Evolutionary conservation across 1,140 invertebrate genomes (phyloP).

Genomic region (Cydia strobilella): DNA sequence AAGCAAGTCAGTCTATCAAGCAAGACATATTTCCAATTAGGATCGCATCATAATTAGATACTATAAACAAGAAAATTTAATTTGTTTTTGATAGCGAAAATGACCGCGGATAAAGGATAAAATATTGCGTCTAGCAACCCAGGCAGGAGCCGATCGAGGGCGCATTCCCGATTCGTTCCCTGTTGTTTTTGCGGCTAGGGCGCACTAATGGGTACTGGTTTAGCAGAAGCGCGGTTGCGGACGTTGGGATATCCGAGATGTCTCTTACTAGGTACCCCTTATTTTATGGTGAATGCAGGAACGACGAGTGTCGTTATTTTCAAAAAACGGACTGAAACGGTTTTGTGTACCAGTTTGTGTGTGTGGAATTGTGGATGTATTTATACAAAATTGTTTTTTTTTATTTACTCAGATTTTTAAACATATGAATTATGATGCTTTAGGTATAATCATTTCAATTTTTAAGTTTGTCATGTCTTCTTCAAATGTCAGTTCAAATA

Average conservation of each 20-base stretch:
- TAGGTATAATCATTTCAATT: no score
- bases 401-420: no score
- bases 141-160: constrained; percentile 59
- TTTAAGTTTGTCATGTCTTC: no score
- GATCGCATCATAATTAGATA: constrained; percentile 14
- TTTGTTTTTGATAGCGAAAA: constrained; percentile 31
- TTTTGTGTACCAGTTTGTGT: no score
- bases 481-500: no score
- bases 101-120: constrained; percentile 23
- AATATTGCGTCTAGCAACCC: constrained; percentile 51
- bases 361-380: no score
- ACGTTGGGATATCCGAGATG: constrained; percentile 6
- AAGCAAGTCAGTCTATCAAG: background rate
- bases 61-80: constrained; percentile 20
- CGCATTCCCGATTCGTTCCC: constrained; percentile 79
- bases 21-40: constrained; percentile 30
- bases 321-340: no score
- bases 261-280: background rate
- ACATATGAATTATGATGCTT: no score
- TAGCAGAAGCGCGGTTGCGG: constrained; percentile 51
- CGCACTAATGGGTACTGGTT: constrained; percentile 76
- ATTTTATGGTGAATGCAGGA: no score
- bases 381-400: no score
- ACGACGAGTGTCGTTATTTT: no score
- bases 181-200: constrained; percentile 76